Conservation (phyloP, 2,113 vertebrate species). For the Philantomba maxwellii region DNA sequence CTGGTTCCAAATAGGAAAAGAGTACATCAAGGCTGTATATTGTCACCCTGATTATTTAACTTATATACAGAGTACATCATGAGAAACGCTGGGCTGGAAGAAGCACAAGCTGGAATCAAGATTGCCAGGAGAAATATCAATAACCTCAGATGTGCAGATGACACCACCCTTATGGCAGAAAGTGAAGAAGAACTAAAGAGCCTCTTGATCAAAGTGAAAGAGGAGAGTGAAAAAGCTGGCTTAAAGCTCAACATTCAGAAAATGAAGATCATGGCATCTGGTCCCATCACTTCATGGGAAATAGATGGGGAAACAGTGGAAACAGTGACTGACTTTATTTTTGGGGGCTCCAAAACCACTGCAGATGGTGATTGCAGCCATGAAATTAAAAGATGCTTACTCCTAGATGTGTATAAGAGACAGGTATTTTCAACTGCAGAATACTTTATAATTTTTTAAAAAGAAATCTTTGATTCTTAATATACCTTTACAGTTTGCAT, state of each 20-base stretch:
- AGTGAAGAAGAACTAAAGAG: neutral
- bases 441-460: neutral
- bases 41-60: neutral
- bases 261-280: neutral
- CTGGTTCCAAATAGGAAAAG: neutral
- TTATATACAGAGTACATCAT: neutral
- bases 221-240: neutral
- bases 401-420: no score
- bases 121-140: neutral
- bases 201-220: neutral
- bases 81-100: neutral
- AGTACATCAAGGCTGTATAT: neutral
- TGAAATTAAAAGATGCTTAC: neutral
- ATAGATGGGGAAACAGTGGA: neutral
- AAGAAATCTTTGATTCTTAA: neutral
- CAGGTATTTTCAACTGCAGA: neutral
- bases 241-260: neutral
- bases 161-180: neutral
- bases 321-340: neutral
- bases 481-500: neutral
- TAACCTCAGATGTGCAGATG: neutral
- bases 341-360: neutral
- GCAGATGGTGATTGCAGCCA: neutral
- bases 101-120: neutral
- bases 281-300: neutral